Base-by-base conservation (phyloP, 2,888 invertebrate genomes). In the Matsumyia berberina region DNA sequence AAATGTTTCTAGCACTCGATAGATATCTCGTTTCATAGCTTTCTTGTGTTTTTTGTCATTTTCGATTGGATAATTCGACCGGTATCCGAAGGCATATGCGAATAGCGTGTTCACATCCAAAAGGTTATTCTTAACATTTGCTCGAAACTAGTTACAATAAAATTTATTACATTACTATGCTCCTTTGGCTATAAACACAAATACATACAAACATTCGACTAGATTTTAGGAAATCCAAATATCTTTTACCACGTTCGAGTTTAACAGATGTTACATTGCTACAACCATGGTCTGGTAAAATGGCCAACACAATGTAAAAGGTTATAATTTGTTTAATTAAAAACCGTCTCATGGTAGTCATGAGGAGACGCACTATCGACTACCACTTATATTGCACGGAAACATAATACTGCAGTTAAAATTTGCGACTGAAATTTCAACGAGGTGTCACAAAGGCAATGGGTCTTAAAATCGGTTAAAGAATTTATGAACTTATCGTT, bases 81-180 rank as follows among this genome's bases (percentile, higher is more conserved):
- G 94, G 90, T 95, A 95, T 0, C 95, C 95, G 87, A 94, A 90
- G 0, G 95, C 95, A 86, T 95, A 95, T 0, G 95, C 94, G 89
- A 95, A 95, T 67, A 96, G 92, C 85, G 94, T 94, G 86, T 94
- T 94, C 91, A 94, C 93, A 0, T 93, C 93, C 0, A 96, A 90
- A 88, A 95, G 92, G 88, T 94, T 95, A 58, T 94, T 94, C 92
- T 96, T 96, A 86, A 94, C 94, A 89, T 95, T 96, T 2, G 95
- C 90, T 69, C 96, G 94, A 87, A 95, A 92, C 96, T 96, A 91
- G 35, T 62, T 35, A n/a, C 37, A 31, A 57, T 12, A 11, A 9
- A 33, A 29, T 9, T 35, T 44, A 35, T 4, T 15, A 5, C 4
- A 5, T 35, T 17, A 58, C n/a, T n/a, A n/a, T n/a, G n/a, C n/a